Conservation (phyloP, 2,888 invertebrate species). For the Pogonocherus hispidulus region DNA sequence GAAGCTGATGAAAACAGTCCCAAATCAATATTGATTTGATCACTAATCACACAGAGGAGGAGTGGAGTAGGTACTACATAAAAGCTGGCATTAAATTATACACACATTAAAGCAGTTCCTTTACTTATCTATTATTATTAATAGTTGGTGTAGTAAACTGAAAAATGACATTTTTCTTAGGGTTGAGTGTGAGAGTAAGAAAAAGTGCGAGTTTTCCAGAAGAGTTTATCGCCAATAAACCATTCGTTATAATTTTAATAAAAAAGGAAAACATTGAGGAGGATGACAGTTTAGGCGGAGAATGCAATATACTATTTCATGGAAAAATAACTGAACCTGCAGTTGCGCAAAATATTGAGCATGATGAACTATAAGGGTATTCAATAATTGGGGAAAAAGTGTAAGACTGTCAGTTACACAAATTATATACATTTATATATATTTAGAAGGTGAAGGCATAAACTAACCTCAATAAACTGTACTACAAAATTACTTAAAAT, state of each 20-base stretch:
- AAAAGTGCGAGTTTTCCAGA: not conserved
- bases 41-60: too few relatives aligned
- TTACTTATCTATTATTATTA: too few relatives aligned
- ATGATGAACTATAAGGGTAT: not conserved
- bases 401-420: too few relatives aligned
- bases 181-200: not conserved
- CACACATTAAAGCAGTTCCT: too few relatives aligned
- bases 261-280: not conserved
- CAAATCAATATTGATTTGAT: not conserved
- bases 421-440: too few relatives aligned
- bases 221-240: slow-evolving; percentile 12
- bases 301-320: slow-evolving; percentile 4
- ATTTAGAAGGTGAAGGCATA: too few relatives aligned
- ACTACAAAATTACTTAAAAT: too few relatives aligned
- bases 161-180: not conserved
- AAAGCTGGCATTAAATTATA: too few relatives aligned
- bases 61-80: too few relatives aligned
- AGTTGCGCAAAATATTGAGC: not conserved
- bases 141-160: not conserved
- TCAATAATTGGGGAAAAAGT: too few relatives aligned
- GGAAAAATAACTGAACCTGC: slow-evolving; percentile 12
- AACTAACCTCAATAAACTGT: too few relatives aligned
- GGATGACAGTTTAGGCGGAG: not conserved
- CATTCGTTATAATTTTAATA: slow-evolving; percentile 11
- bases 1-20: not conserved